phyloP scores from a whole-genome alignment of 2,797 vertebrate genomes.

The Anguilla obscura region DNA sequence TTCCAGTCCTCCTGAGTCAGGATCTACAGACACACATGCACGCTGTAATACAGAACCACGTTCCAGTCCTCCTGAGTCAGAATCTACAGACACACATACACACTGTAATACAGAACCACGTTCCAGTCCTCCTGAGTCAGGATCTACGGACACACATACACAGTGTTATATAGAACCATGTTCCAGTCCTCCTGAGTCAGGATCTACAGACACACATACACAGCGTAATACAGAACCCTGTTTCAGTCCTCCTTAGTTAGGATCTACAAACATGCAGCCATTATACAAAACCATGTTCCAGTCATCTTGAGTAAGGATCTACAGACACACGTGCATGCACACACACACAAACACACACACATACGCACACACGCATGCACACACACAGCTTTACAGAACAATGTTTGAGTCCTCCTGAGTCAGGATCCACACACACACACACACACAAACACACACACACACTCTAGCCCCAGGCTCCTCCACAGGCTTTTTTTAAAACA shows the following conservation, averaged over 20 bases:
- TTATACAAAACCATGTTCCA: neutral
- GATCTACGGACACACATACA: slow-evolving; percentile 68
- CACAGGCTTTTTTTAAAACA: neutral
- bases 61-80: neutral
- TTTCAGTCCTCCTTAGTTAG: slow-evolving; percentile 98
- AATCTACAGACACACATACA: neutral
- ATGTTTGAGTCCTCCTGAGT: slow-evolving; percentile 98
- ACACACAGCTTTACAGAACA: slow-evolving; percentile 83
- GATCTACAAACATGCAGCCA: slow-evolving; percentile 70
- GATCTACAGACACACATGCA: slow-evolving; percentile 70
- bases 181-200: neutral
- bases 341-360: neutral
- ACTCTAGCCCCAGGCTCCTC: neutral
- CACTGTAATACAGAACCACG: slow-evolving; percentile 88
- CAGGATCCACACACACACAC: slow-evolving; percentile 75
- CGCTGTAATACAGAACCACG: neutral
- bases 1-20: slow-evolving; percentile 97
- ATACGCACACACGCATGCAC: too few species aligned
- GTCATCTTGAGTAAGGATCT: neutral
- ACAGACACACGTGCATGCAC: neutral
- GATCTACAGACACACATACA: neutral
- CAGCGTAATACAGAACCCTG: slow-evolving; percentile 88
- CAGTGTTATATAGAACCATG: slow-evolving; percentile 51
- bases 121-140: slow-evolving; percentile 98
- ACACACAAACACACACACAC: slow-evolving; percentile 5